phyloP scores from a whole-genome alignment of 2,888 invertebrate genomes.

The Proisotoma minuta region DNA sequence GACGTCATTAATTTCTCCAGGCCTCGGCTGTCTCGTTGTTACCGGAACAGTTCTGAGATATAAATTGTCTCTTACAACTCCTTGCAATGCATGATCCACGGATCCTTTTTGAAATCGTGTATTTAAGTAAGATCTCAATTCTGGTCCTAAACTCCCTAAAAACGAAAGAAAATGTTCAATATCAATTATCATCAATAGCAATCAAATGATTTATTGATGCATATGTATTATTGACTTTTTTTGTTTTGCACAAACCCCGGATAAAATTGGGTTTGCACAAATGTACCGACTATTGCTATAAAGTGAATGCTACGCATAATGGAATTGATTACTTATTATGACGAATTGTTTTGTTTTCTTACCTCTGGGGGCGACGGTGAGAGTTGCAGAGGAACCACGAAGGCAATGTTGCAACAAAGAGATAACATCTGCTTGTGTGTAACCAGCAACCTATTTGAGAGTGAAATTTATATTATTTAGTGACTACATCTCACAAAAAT shows the following conservation, averaged over 20 bases:
- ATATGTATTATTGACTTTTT: too few relatives aligned
- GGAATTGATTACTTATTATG: too few relatives aligned
- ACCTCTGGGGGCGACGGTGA: conserved; percentile 56
- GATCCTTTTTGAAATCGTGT: conserved; percentile 58
- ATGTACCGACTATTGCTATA: too few relatives aligned
- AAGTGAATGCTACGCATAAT: too few relatives aligned
- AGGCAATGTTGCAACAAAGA: conserved; percentile 56
- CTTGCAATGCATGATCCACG: conserved; percentile 60
- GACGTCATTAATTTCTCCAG: conserved; percentile 60
- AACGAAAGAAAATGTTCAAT: background rate
- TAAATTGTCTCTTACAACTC: conserved; percentile 62
- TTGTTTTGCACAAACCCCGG: too few relatives aligned
- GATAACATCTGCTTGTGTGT: conserved; percentile 56
- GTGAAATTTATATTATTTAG: conserved; percentile 7
- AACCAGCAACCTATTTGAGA: conserved; percentile 54
- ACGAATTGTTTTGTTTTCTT: too few relatives aligned
- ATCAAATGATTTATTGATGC: too few relatives aligned
- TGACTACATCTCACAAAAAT: too few relatives aligned
- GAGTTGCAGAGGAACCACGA: conserved; percentile 52
- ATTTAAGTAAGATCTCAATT: conserved; percentile 57
- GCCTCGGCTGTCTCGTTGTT: conserved; percentile 57
- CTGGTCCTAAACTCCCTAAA: conserved; percentile 54
- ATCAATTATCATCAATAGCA: too few relatives aligned
- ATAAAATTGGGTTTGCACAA: too few relatives aligned
- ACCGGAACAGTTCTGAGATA: conserved; percentile 62